Base-by-base conservation (phyloP, 2,113 vertebrate genomes). In the Prionailurus bengalensis region DNA sequence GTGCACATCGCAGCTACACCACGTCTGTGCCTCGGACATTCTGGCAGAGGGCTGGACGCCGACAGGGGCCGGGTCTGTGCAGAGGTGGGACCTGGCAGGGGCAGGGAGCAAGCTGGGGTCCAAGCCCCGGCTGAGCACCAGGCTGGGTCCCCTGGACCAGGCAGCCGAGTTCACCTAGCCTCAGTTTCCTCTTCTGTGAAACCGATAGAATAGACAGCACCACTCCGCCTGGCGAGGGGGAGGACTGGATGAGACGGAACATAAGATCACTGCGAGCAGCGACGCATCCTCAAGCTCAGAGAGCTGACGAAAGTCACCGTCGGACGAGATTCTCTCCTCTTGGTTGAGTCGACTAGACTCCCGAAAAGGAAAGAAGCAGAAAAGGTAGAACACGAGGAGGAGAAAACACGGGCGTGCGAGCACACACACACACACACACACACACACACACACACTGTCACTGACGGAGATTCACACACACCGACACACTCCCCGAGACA, bases 61-160 rank as follows among this genome's bases (percentile, higher is more conserved):
- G 2, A 0, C 5, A 7, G 12, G 25, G 5, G 0, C 16, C 0
- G 19, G 4, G 55, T 9, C 55, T 17, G 3, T 13, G 17, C 11
- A 0, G 7, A 58, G 76, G 66, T 36, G 51, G 19, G 42, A n/a
- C 4, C 51, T 1, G 23, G 25, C 0, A 6, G 21, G 21, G 21
- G 1, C 2, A 23, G 51, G 36, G 39, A 42, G 55, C 79, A 21
- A 42, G 55, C 45, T 17, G 7, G 42, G 3, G 11, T 36, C n/a
- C 25, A 17, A 39, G 36, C 12, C 55, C 74, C 27, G 45, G 61
- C 16, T 53, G 45, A 6, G 51, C 68, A 74, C 63, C 10, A 1
- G 12, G 23, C 76, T 11, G 42, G 21, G 23, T 15, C 11, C 3
- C 84, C 65, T 33, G 33, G 27, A 19, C 73, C 53, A 4, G 36